Evolutionary conservation across 2,797 vertebrate species (phyloP), one percentile per base, ranked within the genome.

Genomic region (Moxostoma hubbsi): DNA sequence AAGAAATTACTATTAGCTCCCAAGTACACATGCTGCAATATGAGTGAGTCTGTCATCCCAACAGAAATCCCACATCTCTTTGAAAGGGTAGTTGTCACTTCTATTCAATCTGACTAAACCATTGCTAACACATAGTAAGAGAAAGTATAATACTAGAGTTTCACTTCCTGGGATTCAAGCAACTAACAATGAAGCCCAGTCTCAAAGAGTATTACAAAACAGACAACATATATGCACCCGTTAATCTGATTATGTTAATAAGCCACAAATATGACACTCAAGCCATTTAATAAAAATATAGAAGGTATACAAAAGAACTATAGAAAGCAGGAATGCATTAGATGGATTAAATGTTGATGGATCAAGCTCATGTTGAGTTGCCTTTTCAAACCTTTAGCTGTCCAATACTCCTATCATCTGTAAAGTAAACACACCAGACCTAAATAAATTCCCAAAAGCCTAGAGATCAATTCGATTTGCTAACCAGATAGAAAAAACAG

Each of bases 1-100:
- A 51, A 83, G 53, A 78, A 66, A 70, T 59, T 50, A 58, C 78
- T 59, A 72, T 70, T 46, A 43, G 16, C 78, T 77, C 43, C n/a
- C 62, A 46, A n/a, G 4, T 9, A 13, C 7, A 46, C 36, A 46
- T 18, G 9, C 46, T 16, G 12, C 10, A 77, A 59, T 9, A 58
- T 15, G 10, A 45, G 49, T 45, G n/a, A 54, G 58, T 24, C 7
- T 10, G 0, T n/a, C 15, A 36, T 53, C 9, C 16, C 8, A 47
- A 18, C 43, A 64, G 50, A 74, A 72, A 58, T 16, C n/a, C 53
- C 4, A 16, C 36, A 4, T 8, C 15, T 12, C 9, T 12, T 46
- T 16, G 24, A 51, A 36, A 46, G 5, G 16, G 16, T 10, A 55
- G 5, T 45, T 54, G 12, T 10, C 8, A 59, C 49, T 50, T 36